phyloP scores from a whole-genome alignment of 2,888 invertebrate genomes.

The Brachyptera risi region DNA sequence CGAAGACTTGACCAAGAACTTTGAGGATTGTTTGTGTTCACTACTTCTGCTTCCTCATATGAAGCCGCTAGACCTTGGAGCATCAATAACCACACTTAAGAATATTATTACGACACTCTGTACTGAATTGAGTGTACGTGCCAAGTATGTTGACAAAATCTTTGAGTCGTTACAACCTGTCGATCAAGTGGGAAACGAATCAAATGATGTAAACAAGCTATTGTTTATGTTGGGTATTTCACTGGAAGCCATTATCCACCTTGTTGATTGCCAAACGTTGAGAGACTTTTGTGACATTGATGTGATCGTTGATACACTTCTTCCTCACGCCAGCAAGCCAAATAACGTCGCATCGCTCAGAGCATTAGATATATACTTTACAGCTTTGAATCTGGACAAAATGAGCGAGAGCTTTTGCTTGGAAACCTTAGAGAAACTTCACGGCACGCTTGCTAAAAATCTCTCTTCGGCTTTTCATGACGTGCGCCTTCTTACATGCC shows the following conservation, averaged over 20 bases:
- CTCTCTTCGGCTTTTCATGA: conserved; percentile 65
- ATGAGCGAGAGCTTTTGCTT: conserved; percentile 45
- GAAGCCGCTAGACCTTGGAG: conserved; percentile 44
- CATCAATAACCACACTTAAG: conserved; percentile 43
- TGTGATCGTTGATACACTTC: conserved; percentile 45
- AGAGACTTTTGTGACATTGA: conserved; percentile 48
- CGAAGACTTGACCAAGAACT: conserved; percentile 45
- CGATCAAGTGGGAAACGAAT: conserved; percentile 7
- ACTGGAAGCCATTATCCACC: conserved; percentile 57
- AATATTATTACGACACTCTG: conserved; percentile 41
- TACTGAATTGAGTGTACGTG: conserved; percentile 15
- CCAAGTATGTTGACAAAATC: too few relatives aligned
- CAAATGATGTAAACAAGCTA: conserved; percentile 27
- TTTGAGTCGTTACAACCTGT: too few relatives aligned
- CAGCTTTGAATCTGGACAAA: conserved; percentile 45
- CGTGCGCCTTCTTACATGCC: conserved; percentile 67
- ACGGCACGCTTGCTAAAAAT: conserved; percentile 55
- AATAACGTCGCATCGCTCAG: conserved; percentile 51
- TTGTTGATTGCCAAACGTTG: conserved; percentile 50
- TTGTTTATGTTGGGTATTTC: conserved; percentile 51
- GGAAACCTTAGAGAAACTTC: conserved; percentile 48
- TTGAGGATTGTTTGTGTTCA: conserved; percentile 48
- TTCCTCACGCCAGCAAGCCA: conserved; percentile 48
- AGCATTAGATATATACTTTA: conserved; percentile 52
- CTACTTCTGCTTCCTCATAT: conserved; percentile 56